phyloP scores from a whole-genome alignment of 2,113 vertebrate species.

The Fukomys damarensis region DNA sequence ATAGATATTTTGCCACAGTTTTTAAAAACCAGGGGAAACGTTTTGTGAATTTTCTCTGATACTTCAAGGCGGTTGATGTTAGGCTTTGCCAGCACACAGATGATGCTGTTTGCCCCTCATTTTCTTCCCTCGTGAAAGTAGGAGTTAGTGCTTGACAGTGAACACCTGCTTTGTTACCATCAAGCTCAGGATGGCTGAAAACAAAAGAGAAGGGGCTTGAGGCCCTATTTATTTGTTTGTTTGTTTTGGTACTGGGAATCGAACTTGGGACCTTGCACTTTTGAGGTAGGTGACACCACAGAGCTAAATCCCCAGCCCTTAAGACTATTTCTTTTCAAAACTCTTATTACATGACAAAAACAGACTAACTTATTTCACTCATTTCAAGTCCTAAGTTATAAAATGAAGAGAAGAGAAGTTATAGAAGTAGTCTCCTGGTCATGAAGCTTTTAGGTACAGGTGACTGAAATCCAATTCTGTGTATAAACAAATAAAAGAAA shows the following conservation, averaged over 20 bases:
- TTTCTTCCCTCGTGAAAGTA: neutral
- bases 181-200: neutral
- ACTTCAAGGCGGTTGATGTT: neutral
- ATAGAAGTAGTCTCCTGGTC: neutral
- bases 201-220: neutral
- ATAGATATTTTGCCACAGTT: neutral
- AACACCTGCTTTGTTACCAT: neutral
- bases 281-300: too few species aligned
- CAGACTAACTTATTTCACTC: neutral
- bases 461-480: neutral
- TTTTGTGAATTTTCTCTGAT: neutral
- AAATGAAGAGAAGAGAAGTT: neutral
- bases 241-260: too few species aligned
- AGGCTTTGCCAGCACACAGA: neutral
- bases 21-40: neutral
- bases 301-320: too few species aligned
- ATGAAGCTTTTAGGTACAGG: neutral
- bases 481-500: neutral
- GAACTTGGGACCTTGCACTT: too few species aligned
- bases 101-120: neutral
- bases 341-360: neutral
- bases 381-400: constrained; percentile 30
- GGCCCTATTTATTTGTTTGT: too few species aligned
- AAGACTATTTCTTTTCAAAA: neutral
- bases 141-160: neutral